Percentiles rank a stretch among this genome's conserved stretches.
Evolutionary conservation across 2,888 invertebrate genomes (phyloP).

Genomic region (Aplocera efformata): DNA sequence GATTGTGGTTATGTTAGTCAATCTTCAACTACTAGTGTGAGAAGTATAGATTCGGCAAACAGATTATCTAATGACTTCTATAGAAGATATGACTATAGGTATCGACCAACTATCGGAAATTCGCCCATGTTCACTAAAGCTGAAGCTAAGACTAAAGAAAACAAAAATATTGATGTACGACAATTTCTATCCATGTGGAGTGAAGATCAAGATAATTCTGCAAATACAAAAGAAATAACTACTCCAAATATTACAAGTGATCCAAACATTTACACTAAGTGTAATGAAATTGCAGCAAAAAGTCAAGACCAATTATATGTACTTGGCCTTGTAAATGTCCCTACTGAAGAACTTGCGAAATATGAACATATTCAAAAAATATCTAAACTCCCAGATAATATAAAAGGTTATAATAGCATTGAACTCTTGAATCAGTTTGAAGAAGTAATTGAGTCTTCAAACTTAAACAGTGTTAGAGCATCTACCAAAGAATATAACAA

Average conservation of each 20-base stretch:
- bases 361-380: slow-evolving; percentile 77
- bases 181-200: slow-evolving; percentile 77
- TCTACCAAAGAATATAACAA: slow-evolving; percentile 39
- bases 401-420: slow-evolving; percentile 72
- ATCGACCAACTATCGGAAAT: slow-evolving; percentile 43
- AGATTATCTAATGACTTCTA: slow-evolving; percentile 54
- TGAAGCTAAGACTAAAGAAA: slow-evolving; percentile 46
- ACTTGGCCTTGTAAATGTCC: slow-evolving; percentile 69
- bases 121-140: slow-evolving; percentile 39
- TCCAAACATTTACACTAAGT: slow-evolving; percentile 36
- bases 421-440: slow-evolving; percentile 73
- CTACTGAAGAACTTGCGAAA: slow-evolving; percentile 70
- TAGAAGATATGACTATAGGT: slow-evolving; percentile 56
- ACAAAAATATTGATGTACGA: slow-evolving; percentile 64
- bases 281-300: slow-evolving; percentile 41
- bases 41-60: slow-evolving; percentile 62
- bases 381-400: slow-evolving; percentile 74
- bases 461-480: slow-evolving; percentile 43
- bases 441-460: slow-evolving; percentile 68
- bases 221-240: slow-evolving; percentile 46
- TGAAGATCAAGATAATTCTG: slow-evolving; percentile 69
- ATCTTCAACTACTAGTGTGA: slow-evolving; percentile 65
- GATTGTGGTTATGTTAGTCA: slow-evolving; percentile 76
- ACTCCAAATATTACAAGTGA: slow-evolving; percentile 37
- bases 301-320: slow-evolving; percentile 72